Percentiles rank a stretch among this genome's conserved stretches.
Conservation (phyloP, 92 coral and sea anemone species). For the Meandrina meandrites region DNA sequence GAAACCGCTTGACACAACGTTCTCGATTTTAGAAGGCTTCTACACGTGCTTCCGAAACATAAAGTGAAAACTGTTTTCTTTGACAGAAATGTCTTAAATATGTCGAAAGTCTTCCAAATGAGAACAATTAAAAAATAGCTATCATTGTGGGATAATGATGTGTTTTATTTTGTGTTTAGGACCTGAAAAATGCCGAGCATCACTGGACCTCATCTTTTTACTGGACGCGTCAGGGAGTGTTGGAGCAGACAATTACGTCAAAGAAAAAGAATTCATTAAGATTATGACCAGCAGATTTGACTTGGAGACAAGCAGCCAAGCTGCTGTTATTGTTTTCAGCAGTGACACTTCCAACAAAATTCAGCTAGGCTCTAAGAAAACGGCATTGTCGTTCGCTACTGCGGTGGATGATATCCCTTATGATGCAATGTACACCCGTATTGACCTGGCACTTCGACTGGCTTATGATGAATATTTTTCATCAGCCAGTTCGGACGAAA, state of each 20-base stretch:
- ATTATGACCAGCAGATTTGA: constrained; percentile 44
- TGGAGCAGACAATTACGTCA: constrained; percentile 19
- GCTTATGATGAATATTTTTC: constrained; percentile 19
- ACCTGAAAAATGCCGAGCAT: constrained; percentile 33
- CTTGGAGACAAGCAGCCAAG: constrained; percentile 26
- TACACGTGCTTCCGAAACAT: too few relatives aligned
- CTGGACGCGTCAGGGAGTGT: constrained; percentile 59
- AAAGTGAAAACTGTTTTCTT: too few relatives aligned
- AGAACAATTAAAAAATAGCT: too few relatives aligned
- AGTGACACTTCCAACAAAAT: constrained; percentile 1
- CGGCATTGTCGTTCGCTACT: constrained; percentile 29
- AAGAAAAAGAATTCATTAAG: constrained; percentile 42
- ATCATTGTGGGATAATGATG: background rate
- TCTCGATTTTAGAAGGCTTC: too few relatives aligned
- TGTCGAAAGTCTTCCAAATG: too few relatives aligned
- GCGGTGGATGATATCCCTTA: constrained; percentile 46
- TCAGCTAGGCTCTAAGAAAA: constrained; percentile 5
- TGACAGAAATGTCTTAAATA: too few relatives aligned
- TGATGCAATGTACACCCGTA: constrained; percentile 26
- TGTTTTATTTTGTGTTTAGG: background rate
- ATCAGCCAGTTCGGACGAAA: background rate
- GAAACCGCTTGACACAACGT: too few relatives aligned
- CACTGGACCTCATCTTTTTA: constrained; percentile 47
- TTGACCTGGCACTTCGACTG: constrained; percentile 40
- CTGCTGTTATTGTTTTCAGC: constrained; percentile 48